Base-by-base conservation (phyloP, 1,140 invertebrate species). In the Sitophilus oryzae region DNA sequence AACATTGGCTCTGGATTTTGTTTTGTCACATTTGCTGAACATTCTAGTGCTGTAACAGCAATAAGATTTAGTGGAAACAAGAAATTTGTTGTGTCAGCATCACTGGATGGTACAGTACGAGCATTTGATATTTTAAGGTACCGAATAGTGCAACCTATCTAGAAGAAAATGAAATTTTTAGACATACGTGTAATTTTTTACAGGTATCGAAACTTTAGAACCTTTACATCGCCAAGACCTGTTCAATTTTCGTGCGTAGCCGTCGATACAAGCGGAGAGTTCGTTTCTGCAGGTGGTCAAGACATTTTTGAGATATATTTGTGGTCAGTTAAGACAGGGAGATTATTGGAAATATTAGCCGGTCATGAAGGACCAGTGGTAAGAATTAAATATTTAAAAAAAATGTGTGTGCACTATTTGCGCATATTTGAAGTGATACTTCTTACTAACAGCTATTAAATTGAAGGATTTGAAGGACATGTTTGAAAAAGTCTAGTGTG, bases 121-220 rank as follows among this genome's bases (percentile, higher is more conserved):
- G 95, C 94, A 5, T 97, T 91, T 75, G 96, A 98, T 78, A 73
- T 98, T 22, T 85, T 81, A 6, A 83, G 90, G 80, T 86, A 54
- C 63, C 51, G 8, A 21, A 23, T n/a, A n/a, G n/a, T n/a, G n/a
- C n/a, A n/a, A n/a, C n/a, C n/a, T n/a, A n/a, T n/a, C n/a, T n/a
- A n/a, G n/a, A n/a, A n/a, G n/a, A n/a, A n/a, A n/a, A n/a, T n/a
- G n/a, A n/a, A n/a, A n/a, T n/a, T n/a, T n/a, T n/a, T n/a, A n/a
- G n/a, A n/a, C n/a, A n/a, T n/a, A n/a, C n/a, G 42, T 18, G 14
- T 44, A 20, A 2, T 11, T 4, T 43, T 14, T 45, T 60, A 23
- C 20, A 88, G 89, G 56, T 98, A 98, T 74, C 87, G 95, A 47
- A 98, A 98, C 73, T 98, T 98, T 74, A 82, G 92, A 57, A 98